Conservation (phyloP, 2,888 invertebrate genomes). For the Eugnorisma glareosa region DNA sequence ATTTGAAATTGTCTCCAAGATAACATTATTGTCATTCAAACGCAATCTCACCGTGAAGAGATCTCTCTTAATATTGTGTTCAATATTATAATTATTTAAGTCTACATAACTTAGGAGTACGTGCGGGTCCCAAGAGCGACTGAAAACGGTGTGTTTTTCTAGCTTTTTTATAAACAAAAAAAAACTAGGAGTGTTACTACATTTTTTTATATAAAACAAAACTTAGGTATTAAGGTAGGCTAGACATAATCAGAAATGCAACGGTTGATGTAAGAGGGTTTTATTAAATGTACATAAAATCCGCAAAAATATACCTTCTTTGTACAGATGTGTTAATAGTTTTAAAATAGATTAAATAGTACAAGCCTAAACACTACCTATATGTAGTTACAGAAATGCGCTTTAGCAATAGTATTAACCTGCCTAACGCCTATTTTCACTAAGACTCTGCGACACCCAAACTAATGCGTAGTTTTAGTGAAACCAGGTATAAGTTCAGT, state of each 20-base stretch:
- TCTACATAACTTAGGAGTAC: constrained; percentile 46
- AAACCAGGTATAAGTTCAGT: constrained; percentile 5
- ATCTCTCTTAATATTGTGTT: constrained; percentile 78
- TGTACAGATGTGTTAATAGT: constrained; percentile 36
- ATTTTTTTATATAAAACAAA: constrained; percentile 80
- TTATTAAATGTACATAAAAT: constrained; percentile 35
- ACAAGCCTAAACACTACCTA: constrained; percentile 41
- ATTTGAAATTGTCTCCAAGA: neutral
- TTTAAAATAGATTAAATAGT: constrained; percentile 27
- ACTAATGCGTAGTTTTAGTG: neutral
- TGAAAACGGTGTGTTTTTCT: constrained; percentile 77
- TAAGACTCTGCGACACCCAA: neutral
- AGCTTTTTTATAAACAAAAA: constrained; percentile 80
- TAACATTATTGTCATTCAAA: constrained; percentile 41
- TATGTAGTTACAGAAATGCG: constrained; percentile 10
- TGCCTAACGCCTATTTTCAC: neutral
- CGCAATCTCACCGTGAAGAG: constrained; percentile 64
- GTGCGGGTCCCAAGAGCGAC: constrained; percentile 80
- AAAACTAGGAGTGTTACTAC: constrained; percentile 78
- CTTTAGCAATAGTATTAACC: constrained; percentile 30
- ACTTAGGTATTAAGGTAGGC: constrained; percentile 74
- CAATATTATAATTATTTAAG: constrained; percentile 66
- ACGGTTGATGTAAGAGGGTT: constrained; percentile 39
- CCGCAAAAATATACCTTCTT: constrained; percentile 6
- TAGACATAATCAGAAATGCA: constrained; percentile 59